phyloP scores from a whole-genome alignment of 2,888 invertebrate genomes.

The Acrocera orbiculus region DNA sequence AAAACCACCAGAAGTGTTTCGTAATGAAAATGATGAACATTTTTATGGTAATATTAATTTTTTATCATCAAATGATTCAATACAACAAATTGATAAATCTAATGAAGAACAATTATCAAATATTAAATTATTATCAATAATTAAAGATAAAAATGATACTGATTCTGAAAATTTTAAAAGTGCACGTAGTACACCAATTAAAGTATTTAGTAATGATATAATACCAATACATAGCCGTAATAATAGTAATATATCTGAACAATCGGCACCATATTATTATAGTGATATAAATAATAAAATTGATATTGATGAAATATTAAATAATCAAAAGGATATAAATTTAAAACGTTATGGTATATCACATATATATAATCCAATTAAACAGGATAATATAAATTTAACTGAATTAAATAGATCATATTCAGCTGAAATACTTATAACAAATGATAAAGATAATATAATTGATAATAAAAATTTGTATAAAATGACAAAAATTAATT shows the following conservation, averaged over 20 bases:
- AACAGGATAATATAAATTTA: slow-evolving; percentile 20
- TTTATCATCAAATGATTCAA: slow-evolving; percentile 27
- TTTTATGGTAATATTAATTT: slow-evolving; percentile 30
- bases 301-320: slow-evolving; percentile 32
- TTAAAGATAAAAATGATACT: slow-evolving; percentile 15
- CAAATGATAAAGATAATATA: slow-evolving; percentile 41
- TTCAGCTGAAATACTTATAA: slow-evolving; percentile 46
- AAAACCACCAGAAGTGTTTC: slow-evolving; percentile 28
- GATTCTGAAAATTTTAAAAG: slow-evolving; percentile 13
- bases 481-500: slow-evolving; percentile 21
- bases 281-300: slow-evolving; percentile 37
- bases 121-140: slow-evolving; percentile 9
- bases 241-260: slow-evolving; percentile 41
- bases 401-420: slow-evolving; percentile 39
- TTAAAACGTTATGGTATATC: slow-evolving; percentile 46
- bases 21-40: slow-evolving; percentile 26
- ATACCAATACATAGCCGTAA: slow-evolving; percentile 42
- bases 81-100: slow-evolving; percentile 19
- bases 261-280: slow-evolving; percentile 70
- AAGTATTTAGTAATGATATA: slow-evolving; percentile 9
- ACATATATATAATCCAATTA: slow-evolving; percentile 54
- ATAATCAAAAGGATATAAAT: slow-evolving; percentile 53
- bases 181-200: not conserved
- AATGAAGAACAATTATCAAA: not conserved
- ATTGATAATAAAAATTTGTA: slow-evolving; percentile 30